phyloP scores from a whole-genome alignment of 2,888 invertebrate genomes.

The Sinohyriopsis cumingii region DNA sequence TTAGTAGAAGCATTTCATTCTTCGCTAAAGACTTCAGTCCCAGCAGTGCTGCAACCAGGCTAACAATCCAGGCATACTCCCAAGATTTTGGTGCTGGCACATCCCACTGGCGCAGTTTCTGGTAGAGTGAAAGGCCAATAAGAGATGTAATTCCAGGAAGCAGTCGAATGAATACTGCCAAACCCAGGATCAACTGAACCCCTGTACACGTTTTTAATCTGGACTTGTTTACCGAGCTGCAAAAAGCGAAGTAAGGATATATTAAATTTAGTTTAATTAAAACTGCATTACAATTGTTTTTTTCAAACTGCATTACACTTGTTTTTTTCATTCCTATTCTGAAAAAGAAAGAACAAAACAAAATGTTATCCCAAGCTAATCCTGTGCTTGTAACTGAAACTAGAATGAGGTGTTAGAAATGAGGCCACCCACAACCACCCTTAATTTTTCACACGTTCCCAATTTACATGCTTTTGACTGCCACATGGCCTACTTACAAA shows the following conservation, averaged over 20 bases:
- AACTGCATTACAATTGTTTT: neutral
- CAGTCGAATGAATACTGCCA: constrained; percentile 92
- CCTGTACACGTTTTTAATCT: constrained; percentile 95
- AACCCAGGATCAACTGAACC: constrained; percentile 91
- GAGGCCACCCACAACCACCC: no score
- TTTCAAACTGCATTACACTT: no score
- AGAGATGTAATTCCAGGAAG: constrained; percentile 92
- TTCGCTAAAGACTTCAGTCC: constrained; percentile 89
- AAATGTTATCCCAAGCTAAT: no score
- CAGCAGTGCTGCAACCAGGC: constrained; percentile 86
- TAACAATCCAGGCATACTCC: constrained; percentile 95
- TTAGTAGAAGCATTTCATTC: constrained; percentile 79
- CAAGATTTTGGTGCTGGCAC: constrained; percentile 92
- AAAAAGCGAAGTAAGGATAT: constrained; percentile 68
- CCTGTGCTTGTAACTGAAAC: no score
- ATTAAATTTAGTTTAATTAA: constrained; percentile 2
- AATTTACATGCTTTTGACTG: no score
- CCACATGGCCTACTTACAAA: no score
- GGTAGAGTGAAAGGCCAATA: constrained; percentile 93
- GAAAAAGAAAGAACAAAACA: neutral
- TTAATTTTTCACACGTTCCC: no score
- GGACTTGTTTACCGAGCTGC: constrained; percentile 95
- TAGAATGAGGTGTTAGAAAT: no score
- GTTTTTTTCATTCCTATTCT: neutral
- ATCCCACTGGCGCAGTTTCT: constrained; percentile 83